Conservation (phyloP, 2,113 vertebrate genomes). For the Stomatorhinus ivindoensis region DNA sequence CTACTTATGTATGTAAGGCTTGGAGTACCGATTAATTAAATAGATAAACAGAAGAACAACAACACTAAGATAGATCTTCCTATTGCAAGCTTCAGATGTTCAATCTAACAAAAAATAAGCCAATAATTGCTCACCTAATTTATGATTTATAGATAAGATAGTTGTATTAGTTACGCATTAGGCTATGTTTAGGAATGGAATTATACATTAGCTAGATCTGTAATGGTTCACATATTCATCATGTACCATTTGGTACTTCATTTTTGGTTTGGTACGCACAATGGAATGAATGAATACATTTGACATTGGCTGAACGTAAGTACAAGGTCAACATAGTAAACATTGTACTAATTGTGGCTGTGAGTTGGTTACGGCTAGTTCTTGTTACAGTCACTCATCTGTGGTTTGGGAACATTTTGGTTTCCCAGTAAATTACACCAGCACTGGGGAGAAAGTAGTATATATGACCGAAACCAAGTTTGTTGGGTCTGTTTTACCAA, state of each 20-base stretch:
- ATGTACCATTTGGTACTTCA: background rate
- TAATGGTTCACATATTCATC: background rate
- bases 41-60: background rate
- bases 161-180: background rate
- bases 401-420: background rate
- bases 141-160: background rate
- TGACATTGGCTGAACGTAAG: background rate
- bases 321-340: background rate
- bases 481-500: background rate
- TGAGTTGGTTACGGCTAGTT: background rate
- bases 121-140: background rate
- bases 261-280: background rate
- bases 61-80: background rate
- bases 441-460: background rate
- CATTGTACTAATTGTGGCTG: background rate
- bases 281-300: background rate
- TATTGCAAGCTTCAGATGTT: background rate
- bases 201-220: background rate
- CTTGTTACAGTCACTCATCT: background rate
- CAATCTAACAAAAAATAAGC: background rate
- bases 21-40: background rate
- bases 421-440: background rate
- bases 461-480: background rate
- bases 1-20: background rate
- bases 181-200: background rate